Evolutionary conservation across 2,888 invertebrate genomes (phyloP), one percentile per base, ranked within the genome.

Genomic region (Pecten maximus): DNA sequence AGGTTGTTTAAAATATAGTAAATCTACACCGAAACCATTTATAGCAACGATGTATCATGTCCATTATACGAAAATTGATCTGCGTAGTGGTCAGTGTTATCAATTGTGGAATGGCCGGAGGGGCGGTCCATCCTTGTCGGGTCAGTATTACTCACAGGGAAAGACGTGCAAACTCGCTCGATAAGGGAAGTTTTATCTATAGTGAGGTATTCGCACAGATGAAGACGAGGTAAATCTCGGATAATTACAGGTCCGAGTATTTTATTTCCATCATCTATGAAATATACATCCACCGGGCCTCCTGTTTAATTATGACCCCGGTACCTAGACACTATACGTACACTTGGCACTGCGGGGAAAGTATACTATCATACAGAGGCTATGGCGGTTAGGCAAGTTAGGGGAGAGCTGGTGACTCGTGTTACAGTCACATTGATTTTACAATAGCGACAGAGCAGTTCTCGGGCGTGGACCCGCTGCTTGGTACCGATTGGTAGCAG

Each of bases 41-140:
- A n/a, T 6, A n/a, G n/a, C 54, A 23, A 54, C 19, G n/a, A 54
- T 54, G 74, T 35, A 74, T 74, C 74, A 74, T 35, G 74, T 35
- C 74, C 74, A 74, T 74, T 74, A 23, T 74, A 28, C 74, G 74
- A 35, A 74, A 74, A 74, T 74, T 74, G 74, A 74, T 74, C 35
- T 74, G 74, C 35, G 74, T 23, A 15, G 28, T 74, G 74, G 74
- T 74, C 74, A 74, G 74, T 28, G 15, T 74, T 74, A 74, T 74
- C 74, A 74, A 74, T 74, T 74, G 28, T 74, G 74, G 74, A 74
- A 74, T 74, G 35, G 74, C 74, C 74, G 35, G 74, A 74, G 74
- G 74, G 74, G 74, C 74, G 74, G 74, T 28, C 28, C 74, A 35
- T 6, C 35, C 35, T 35, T 74, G 28, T 74, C 35, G 0, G 74